Conservation (phyloP, 2,888 invertebrate genomes). For the Scaptomyza reducta region DNA sequence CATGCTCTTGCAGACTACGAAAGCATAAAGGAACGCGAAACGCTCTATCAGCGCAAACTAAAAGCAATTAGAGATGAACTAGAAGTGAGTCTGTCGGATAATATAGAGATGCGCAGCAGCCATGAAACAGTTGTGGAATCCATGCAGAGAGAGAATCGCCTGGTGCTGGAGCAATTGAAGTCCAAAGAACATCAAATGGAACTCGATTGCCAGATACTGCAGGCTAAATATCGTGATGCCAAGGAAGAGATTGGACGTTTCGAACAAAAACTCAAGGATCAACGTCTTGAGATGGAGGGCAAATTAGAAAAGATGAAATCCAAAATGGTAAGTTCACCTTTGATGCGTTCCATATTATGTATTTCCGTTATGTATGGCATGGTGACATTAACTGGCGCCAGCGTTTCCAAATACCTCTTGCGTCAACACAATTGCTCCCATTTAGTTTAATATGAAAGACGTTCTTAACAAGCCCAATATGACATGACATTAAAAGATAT, state of each 20-base stretch:
- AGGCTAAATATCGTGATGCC: slow-evolving; percentile 82
- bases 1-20: slow-evolving; percentile 15
- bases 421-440: not conserved
- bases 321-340: slow-evolving; percentile 89
- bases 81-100: slow-evolving; percentile 18
- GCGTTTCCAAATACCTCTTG: not conserved
- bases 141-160: not conserved
- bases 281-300: slow-evolving; percentile 88
- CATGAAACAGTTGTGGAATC: not conserved
- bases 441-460: not conserved
- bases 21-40: slow-evolving; percentile 28
- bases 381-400: not conserved
- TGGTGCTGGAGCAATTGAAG: not conserved
- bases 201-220: slow-evolving; percentile 80
- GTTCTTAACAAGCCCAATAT: slow-evolving; percentile 1
- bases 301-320: slow-evolving; percentile 92
- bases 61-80: slow-evolving; percentile 53
- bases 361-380: slow-evolving; percentile 4
- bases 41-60: slow-evolving; percentile 49
- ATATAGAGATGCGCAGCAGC: slow-evolving; percentile 5
- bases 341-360: slow-evolving; percentile 14
- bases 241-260: slow-evolving; percentile 65
- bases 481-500: not conserved
- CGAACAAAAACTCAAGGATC: slow-evolving; percentile 82
- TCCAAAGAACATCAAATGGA: slow-evolving; percentile 29